phyloP scores from a whole-genome alignment of 2,113 vertebrate species.

The Anas platyrhynchos region DNA sequence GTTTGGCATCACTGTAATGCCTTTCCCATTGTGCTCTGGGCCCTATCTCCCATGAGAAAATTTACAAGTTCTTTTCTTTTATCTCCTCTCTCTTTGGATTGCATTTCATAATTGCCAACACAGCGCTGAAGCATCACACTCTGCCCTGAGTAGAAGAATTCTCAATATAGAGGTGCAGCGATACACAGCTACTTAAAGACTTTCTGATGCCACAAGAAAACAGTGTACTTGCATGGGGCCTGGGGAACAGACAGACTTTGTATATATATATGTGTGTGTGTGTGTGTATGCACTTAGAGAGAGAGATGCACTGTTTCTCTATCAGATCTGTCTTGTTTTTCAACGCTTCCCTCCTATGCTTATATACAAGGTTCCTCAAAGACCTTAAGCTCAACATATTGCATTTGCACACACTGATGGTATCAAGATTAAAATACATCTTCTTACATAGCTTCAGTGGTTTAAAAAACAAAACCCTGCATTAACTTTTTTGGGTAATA shows the following conservation, averaged over 20 bases:
- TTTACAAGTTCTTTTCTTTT: background rate
- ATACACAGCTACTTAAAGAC: background rate
- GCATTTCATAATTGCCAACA: background rate
- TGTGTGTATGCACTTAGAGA: background rate
- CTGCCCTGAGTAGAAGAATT: background rate
- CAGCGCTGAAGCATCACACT: background rate
- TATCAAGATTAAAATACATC: background rate
- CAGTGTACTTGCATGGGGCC: background rate
- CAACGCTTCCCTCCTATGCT: background rate
- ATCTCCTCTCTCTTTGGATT: background rate
- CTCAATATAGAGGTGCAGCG: background rate
- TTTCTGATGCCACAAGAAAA: background rate
- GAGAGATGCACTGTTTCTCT: background rate
- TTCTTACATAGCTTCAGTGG: background rate
- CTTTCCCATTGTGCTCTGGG: background rate
- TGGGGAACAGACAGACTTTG: background rate
- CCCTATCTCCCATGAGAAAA: background rate
- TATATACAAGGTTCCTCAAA: background rate
- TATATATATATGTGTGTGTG: background rate
- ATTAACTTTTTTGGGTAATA: background rate
- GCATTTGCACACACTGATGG: background rate
- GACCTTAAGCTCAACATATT: background rate
- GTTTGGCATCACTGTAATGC: background rate
- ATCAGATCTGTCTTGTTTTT: background rate
- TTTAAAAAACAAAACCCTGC: background rate